Evolutionary conservation across 2,888 invertebrate genomes (phyloP).

Genomic region (Mesodorylaimus sp.): DNA sequence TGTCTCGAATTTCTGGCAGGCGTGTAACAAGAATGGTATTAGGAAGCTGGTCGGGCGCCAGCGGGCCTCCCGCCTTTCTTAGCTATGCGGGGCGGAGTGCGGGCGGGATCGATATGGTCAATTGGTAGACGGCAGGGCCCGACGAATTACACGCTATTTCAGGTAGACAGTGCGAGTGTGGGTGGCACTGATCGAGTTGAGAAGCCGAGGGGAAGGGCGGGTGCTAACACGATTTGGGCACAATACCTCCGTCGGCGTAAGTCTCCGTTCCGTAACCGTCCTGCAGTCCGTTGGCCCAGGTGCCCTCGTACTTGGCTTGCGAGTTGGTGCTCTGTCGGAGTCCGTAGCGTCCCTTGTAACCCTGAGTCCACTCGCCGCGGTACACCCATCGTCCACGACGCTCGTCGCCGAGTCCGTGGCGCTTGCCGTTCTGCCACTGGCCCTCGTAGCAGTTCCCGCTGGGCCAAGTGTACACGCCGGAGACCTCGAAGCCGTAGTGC

Average conservation of each 20-base stretch:
- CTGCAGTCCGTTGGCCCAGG: constrained; percentile 94
- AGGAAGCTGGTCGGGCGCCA: too few relatives aligned
- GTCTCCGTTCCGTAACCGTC: constrained; percentile 99
- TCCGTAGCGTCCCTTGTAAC: constrained; percentile 94
- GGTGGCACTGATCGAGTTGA: too few relatives aligned
- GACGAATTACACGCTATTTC: too few relatives aligned
- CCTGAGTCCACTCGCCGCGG: constrained; percentile 94
- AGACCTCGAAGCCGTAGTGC: constrained; percentile 98
- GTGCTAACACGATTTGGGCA: too few relatives aligned
- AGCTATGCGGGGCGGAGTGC: too few relatives aligned
- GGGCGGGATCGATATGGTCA: too few relatives aligned
- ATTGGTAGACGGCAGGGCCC: too few relatives aligned
- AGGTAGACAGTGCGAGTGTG: too few relatives aligned
- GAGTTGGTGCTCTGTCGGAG: constrained; percentile 59
- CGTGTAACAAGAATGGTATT: too few relatives aligned
- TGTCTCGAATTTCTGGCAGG: too few relatives aligned
- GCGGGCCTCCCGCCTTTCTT: too few relatives aligned
- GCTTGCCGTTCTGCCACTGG: constrained; percentile 97
- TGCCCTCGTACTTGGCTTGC: constrained; percentile 77
- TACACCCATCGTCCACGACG: constrained; percentile 90
- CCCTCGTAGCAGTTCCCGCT: constrained; percentile 41
- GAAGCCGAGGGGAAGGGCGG: too few relatives aligned
- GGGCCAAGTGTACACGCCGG: constrained; percentile 51
- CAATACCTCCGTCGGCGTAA: constrained; percentile 86
- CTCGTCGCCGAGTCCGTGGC: constrained; percentile 93